Evolutionary conservation across 2,797 vertebrate species (phyloP).

Genomic region (Threskiornis aethiopicus): DNA sequence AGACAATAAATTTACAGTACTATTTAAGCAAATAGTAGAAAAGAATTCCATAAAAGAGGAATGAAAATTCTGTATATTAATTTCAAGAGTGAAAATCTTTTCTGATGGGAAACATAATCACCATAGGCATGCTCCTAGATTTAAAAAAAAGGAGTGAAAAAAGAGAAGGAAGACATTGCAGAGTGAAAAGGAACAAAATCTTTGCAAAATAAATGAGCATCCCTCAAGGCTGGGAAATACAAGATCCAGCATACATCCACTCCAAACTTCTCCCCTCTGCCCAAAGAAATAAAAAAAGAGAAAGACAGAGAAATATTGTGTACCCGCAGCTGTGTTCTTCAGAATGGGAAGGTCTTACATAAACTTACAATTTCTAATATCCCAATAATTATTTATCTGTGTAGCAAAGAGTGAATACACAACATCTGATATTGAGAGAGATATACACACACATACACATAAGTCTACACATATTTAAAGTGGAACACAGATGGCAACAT

Average conservation of each 20-base stretch:
- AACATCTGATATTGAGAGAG: background rate
- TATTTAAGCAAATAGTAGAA: background rate
- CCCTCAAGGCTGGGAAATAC: background rate
- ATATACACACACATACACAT: background rate
- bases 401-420: background rate
- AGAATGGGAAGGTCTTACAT: background rate
- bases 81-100: background rate
- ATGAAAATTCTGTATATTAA: background rate
- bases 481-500: background rate
- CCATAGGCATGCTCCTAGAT: background rate
- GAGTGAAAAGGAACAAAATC: background rate
- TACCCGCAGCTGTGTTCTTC: background rate
- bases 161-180: background rate
- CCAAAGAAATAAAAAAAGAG: background rate
- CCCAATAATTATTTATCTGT: background rate
- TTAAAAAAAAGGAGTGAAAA: background rate
- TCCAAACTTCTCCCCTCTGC: background rate
- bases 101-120: background rate
- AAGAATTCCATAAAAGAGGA: background rate
- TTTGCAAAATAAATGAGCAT: slow-evolving; percentile 14
- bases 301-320: background rate
- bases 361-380: background rate
- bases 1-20: background rate
- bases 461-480: background rate
- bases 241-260: background rate